Evolutionary conservation across 2,888 invertebrate species (phyloP).

Genomic region (Drosophila greeni): DNA sequence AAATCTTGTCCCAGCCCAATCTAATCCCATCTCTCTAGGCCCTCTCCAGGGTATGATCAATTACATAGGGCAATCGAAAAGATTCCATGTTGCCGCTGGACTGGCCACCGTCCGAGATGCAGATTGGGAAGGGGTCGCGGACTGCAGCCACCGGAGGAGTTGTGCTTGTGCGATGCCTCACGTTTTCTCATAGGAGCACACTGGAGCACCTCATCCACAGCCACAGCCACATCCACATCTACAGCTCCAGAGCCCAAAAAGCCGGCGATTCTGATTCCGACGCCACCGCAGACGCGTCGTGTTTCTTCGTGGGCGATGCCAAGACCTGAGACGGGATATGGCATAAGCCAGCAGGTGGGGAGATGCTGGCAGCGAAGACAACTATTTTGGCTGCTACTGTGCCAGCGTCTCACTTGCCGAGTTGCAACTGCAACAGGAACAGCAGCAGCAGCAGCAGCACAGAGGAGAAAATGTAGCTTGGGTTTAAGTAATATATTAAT

Average conservation of each 20-base stretch:
- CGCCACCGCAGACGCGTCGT: slow-evolving; percentile 62
- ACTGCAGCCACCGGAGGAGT: slow-evolving; percentile 28
- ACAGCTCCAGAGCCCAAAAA: not conserved
- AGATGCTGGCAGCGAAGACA: slow-evolving; percentile 46
- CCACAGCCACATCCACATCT: slow-evolving; percentile 12
- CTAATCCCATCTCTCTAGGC: not conserved
- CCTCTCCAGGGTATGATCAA: slow-evolving; percentile 33
- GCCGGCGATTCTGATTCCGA: slow-evolving; percentile 42
- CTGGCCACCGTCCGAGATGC: slow-evolving; percentile 30
- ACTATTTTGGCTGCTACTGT: slow-evolving; percentile 71
- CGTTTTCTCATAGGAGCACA: slow-evolving; percentile 58
- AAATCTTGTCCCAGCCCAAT: not conserved
- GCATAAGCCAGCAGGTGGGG: not conserved
- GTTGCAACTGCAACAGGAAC: slow-evolving; percentile 20
- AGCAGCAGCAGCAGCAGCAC: not conserved
- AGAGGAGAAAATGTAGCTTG: not conserved
- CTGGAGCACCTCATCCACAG: slow-evolving; percentile 16
- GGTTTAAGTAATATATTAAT: not conserved
- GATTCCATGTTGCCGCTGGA: slow-evolving; percentile 35
- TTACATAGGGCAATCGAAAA: slow-evolving; percentile 40
- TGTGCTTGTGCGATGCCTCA: slow-evolving; percentile 42
- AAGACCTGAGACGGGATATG: not conserved
- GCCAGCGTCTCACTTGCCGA: slow-evolving; percentile 41
- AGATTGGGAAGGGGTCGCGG: slow-evolving; percentile 31
- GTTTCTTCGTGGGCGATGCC: slow-evolving; percentile 71